Evolutionary conservation across 1,140 invertebrate genomes (phyloP).

Genomic region (Neodiprion lecontei): DNA sequence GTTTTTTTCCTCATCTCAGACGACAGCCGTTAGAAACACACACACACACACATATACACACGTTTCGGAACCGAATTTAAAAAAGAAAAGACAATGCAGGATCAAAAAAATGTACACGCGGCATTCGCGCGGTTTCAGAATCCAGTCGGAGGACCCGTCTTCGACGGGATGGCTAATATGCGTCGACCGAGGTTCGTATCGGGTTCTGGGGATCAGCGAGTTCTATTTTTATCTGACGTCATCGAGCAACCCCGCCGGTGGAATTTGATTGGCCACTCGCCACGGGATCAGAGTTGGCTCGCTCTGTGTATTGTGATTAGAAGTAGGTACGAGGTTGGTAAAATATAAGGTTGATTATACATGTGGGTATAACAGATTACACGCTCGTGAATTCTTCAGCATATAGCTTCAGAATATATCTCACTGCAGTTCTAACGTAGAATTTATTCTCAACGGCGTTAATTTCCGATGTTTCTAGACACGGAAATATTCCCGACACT

Average conservation of each 20-base stretch:
- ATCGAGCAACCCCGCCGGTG: constrained; percentile 32
- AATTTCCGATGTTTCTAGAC: too few relatives aligned
- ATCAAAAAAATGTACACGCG: not conserved
- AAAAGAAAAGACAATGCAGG: constrained; percentile 9
- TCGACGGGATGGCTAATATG: constrained; percentile 12
- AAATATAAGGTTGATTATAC: too few relatives aligned
- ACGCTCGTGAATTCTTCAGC: too few relatives aligned
- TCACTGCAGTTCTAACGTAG: too few relatives aligned
- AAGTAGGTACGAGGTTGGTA: too few relatives aligned
- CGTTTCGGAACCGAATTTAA: constrained; percentile 25
- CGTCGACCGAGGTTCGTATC: constrained; percentile 9
- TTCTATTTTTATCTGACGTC: constrained; percentile 35
- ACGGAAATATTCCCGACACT: too few relatives aligned
- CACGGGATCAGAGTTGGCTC: constrained; percentile 25
- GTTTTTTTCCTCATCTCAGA: constrained; percentile 19
- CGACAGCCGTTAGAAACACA: too few relatives aligned
- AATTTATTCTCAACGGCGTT: too few relatives aligned
- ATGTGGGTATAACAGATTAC: too few relatives aligned
- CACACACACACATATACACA: too few relatives aligned
- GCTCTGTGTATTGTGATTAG: too few relatives aligned
- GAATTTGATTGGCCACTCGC: constrained; percentile 50
- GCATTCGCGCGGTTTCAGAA: not conserved
- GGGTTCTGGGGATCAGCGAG: constrained; percentile 18
- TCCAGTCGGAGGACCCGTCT: not conserved
- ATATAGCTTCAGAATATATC: too few relatives aligned